Evolutionary conservation across 2,113 vertebrate species (phyloP), one percentile per base, ranked within the genome.

Genomic region (Cynocephalus volans): DNA sequence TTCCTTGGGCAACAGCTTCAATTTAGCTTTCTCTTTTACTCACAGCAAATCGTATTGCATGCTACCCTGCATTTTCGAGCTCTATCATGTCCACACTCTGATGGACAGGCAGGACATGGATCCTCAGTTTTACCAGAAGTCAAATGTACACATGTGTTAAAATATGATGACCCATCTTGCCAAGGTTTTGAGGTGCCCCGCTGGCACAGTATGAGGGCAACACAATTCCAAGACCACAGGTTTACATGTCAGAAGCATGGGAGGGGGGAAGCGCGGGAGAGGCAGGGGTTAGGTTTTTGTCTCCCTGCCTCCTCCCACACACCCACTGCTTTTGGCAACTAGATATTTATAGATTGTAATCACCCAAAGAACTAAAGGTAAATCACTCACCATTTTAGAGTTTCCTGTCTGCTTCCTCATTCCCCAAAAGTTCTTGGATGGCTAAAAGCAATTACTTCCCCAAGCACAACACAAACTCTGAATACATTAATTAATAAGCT

Each of bases 11-110:
- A 48, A 81, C 36, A 17, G 12, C 24, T 95, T 75, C 41, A 0
- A 24, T 11, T 69, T 21, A 73, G 72, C 33, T 33, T 62, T 76
- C 31, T 69, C 7, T 56, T 31, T 79, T 62, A n/a, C 12, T 73
- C 81, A 24, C 26, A 58, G 60, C 12, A 56, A 76, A 18, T 17
- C 15, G 11, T 7, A 31, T 13, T 0, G 0, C 10, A 6, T 0
- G 12, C 17, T 54, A 5, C 0, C 0, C 15, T n/a, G 48, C 10
- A 9, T 31, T 1, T 67, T 17, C 5, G 23, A 79, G 48, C 6
- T 36, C 82, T 36, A 17, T 3, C 13, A 2, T 15, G 50, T 23
- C 73, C 9, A 12, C 67, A 19, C 26, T 77, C 24, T 11, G 76
- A 48, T 5, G 14, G 73, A 24, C 4, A 69, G 72, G n/a, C n/a